phyloP scores from a whole-genome alignment of 2,113 vertebrate genomes.

The Nothoprocta perdicaria region DNA sequence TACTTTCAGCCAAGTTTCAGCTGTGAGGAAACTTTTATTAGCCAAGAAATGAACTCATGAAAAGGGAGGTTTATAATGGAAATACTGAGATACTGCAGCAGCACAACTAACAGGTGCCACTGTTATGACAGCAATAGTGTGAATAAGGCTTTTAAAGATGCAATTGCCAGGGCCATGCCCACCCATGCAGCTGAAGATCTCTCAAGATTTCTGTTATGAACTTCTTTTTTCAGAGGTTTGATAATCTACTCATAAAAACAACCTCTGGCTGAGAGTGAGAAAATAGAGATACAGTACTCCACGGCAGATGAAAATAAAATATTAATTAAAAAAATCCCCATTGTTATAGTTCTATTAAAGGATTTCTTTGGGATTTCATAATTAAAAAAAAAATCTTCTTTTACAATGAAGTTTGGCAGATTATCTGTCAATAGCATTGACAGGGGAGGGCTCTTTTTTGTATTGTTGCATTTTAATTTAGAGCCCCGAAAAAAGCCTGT shows the following conservation, averaged over 20 bases:
- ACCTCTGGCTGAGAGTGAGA: not conserved
- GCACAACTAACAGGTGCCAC: constrained; percentile 43
- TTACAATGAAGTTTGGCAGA: constrained; percentile 18
- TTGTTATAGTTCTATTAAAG: not conserved
- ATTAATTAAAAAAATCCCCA: not conserved
- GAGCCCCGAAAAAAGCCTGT: constrained; percentile 19
- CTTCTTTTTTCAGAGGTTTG: not conserved
- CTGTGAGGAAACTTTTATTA: constrained; percentile 48
- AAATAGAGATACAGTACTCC: not conserved
- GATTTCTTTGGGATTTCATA: constrained; percentile 31
- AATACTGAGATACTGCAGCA: constrained; percentile 8
- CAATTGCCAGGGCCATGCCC: not conserved
- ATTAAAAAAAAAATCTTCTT: not conserved
- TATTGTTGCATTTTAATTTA: constrained; percentile 44
- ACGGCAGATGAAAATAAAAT: not conserved
- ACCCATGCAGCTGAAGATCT: constrained; percentile 48
- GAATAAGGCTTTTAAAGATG: constrained; percentile 11
- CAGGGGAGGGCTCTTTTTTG: not conserved
- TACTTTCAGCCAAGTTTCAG: constrained; percentile 56
- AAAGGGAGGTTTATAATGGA: constrained; percentile 47
- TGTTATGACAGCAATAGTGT: not conserved
- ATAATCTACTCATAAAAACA: constrained; percentile 8
- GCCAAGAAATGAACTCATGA: constrained; percentile 48
- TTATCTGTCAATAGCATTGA: constrained; percentile 6
- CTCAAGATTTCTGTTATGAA: constrained; percentile 1